Evolutionary conservation across 2,888 invertebrate species (phyloP).

Genomic region (Erebia aethiops): DNA sequence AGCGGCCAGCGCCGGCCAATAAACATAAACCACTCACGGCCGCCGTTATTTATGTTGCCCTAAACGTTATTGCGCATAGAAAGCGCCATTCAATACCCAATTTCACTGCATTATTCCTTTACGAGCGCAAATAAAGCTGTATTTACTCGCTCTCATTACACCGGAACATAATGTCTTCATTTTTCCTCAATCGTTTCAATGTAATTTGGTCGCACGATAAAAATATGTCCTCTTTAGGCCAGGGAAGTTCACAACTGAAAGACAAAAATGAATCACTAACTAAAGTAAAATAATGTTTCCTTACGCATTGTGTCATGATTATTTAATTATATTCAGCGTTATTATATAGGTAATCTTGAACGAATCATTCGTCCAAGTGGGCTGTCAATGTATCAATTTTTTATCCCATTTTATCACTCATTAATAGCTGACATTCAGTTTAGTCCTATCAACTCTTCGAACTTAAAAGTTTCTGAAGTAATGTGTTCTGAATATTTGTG

Average conservation of each 20-base stretch:
- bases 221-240: not conserved
- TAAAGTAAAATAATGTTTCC: not conserved
- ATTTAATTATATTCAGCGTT: too few relatives aligned
- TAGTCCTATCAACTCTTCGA: too few relatives aligned
- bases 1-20: slow-evolving; percentile 4
- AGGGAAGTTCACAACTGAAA: not conserved
- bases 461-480: too few relatives aligned
- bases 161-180: slow-evolving; percentile 19
- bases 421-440: too few relatives aligned
- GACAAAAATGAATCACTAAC: not conserved
- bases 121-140: slow-evolving; percentile 36
- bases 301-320: too few relatives aligned
- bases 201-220: slow-evolving; percentile 9
- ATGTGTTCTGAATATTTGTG: too few relatives aligned
- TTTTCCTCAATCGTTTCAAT: slow-evolving; percentile 15
- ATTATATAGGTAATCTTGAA: too few relatives aligned
- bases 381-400: too few relatives aligned
- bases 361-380: too few relatives aligned
- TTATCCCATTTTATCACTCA: too few relatives aligned
- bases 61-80: slow-evolving; percentile 38
- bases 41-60: slow-evolving; percentile 36
- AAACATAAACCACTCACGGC: slow-evolving; percentile 24
- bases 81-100: slow-evolving; percentile 39
- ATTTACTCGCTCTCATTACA: slow-evolving; percentile 29
- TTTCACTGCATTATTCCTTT: slow-evolving; percentile 41